These are phyloP conservation scores for Caradrina clavipalpis DNA, from an alignment of 2,888 invertebrate genomes.

Conservation along the genomic window DNA sequence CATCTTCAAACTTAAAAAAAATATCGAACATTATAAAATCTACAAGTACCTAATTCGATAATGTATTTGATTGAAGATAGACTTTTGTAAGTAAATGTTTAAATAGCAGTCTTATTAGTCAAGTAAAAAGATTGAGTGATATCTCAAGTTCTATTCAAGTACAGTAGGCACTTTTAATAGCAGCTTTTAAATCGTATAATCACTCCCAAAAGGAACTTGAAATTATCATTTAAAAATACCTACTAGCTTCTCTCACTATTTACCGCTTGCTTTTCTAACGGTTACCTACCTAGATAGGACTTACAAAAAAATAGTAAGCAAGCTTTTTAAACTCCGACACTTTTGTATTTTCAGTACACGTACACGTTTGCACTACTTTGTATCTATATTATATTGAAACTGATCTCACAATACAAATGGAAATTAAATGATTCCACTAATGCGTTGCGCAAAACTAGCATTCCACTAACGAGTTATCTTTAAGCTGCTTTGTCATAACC, in stretches of 20 bases:
- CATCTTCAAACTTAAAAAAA: no score
- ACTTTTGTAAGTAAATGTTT: background rate
- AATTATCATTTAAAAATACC: background rate
- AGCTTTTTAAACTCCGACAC: background rate
- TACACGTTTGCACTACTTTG: background rate
- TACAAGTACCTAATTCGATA: background rate
- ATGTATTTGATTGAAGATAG: background rate
- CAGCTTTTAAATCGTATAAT: background rate
- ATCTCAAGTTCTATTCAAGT: background rate
- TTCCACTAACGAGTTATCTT: conserved; percentile 81
- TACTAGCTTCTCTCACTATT: no score
- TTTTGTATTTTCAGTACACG: conserved; percentile 23
- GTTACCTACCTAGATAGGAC: background rate
- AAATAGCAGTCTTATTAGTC: background rate
- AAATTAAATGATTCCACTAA: conserved; percentile 62
- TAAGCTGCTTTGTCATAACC: conserved; percentile 86
- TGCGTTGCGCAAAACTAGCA: conserved; percentile 69
- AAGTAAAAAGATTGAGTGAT: background rate
- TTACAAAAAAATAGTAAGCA: background rate
- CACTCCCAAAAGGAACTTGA: background rate
- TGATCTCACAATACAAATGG: conserved; percentile 52
- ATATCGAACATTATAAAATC: no score
- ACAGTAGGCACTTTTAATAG: background rate
- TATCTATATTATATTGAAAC: conserved; percentile 18
- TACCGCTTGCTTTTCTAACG: background rate